phyloP scores from a whole-genome alignment of 2,113 vertebrate species.

The Chlamydotis undulata region DNA sequence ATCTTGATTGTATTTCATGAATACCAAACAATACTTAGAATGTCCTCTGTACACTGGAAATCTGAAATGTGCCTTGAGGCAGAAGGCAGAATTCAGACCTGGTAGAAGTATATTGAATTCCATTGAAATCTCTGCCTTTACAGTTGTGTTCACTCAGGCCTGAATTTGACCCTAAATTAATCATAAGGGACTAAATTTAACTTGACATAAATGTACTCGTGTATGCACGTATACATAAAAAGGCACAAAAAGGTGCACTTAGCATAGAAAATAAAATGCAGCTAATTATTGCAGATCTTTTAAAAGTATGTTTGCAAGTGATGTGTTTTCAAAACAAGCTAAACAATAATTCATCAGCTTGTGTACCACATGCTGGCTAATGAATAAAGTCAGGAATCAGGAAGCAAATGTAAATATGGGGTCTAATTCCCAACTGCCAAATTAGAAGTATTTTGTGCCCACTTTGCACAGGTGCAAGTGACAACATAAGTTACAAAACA shows the following conservation, averaged over 20 bases:
- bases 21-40: not conserved
- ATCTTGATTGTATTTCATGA: not conserved
- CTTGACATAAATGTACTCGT: not conserved
- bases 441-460: constrained; percentile 62
- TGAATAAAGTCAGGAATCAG: constrained; percentile 69
- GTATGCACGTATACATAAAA: not conserved
- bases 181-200: constrained; percentile 25
- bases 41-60: not conserved
- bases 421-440: constrained; percentile 54
- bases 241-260: constrained; percentile 34
- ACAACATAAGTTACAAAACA: constrained; percentile 54
- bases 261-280: constrained; percentile 46
- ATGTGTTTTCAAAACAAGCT: constrained; percentile 57
- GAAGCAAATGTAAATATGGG: constrained; percentile 40
- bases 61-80: not conserved
- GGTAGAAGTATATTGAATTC: not conserved
- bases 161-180: constrained; percentile 41
- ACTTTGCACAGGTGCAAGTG: constrained; percentile 63
- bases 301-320: constrained; percentile 39
- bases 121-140: not conserved
- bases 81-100: not conserved
- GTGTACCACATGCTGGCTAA: constrained; percentile 54
- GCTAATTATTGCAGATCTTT: constrained; percentile 61
- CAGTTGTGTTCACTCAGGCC: not conserved
- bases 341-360: constrained; percentile 50